These are phyloP conservation scores for Camponotus fellah DNA, from an alignment of 2,888 invertebrate genomes.

Conservation along the genomic window DNA sequence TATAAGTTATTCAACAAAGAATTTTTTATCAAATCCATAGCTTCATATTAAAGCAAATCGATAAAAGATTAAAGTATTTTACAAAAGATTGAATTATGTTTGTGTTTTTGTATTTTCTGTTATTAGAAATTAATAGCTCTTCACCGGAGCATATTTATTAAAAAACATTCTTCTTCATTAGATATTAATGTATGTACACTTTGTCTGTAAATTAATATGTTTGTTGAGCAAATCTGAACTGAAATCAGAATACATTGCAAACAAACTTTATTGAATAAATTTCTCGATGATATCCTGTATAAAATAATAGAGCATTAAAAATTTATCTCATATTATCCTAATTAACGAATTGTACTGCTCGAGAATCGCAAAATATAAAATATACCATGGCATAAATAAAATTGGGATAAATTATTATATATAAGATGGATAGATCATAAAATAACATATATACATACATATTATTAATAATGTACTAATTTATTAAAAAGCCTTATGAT, in stretches of 20 bases:
- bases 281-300: background rate
- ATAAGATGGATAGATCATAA: background rate
- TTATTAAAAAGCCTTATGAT: background rate
- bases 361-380: constrained; percentile 13
- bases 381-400: background rate
- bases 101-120: background rate
- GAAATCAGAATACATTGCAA: background rate
- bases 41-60: background rate
- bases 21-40: background rate
- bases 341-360: constrained; percentile 39
- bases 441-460: background rate
- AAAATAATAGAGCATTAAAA: background rate
- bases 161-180: constrained; percentile 5
- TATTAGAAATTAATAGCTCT: background rate
- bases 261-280: constrained; percentile 24
- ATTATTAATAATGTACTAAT: constrained; percentile 3
- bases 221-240: background rate
- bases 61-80: background rate
- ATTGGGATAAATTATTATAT: background rate
- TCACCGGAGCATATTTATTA: background rate
- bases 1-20: background rate
- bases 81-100: constrained; percentile 9
- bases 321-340: background rate
- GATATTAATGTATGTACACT: background rate
- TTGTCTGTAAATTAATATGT: background rate